Conservation (phyloP, 2,113 vertebrate genomes). For the Fulmarus glacialis region DNA sequence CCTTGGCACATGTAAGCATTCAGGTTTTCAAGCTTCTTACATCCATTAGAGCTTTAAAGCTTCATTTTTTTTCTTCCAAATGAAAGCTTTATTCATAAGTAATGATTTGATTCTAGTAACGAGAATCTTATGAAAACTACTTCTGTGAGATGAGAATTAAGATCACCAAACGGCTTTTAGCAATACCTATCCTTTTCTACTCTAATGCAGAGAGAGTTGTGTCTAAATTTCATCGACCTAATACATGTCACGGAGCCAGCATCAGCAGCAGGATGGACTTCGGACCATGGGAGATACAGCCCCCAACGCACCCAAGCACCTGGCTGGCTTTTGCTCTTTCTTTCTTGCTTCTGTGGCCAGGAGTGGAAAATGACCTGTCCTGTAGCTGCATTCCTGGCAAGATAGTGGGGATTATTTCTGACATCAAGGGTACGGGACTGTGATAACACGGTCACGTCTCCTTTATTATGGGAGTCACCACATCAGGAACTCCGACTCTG, state of each 20-base stretch:
- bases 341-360: not conserved
- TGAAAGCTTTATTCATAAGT: not conserved
- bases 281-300: accelerated
- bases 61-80: not conserved
- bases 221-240: not conserved
- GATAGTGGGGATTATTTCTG: not conserved
- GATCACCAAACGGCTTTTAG: not conserved
- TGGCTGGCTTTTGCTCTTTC: not conserved
- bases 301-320: not conserved
- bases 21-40: not conserved
- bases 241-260: not conserved
- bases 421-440: not conserved
- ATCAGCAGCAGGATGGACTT: accelerated
- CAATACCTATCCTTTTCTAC: not conserved
- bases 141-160: not conserved
- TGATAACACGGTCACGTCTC: accelerated
- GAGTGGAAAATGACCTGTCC: not conserved
- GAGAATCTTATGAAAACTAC: not conserved
- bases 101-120: not conserved
- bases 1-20: not conserved
- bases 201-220: not conserved
- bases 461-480: not conserved
- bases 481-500: not conserved
- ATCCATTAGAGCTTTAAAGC: not conserved
- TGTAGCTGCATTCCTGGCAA: not conserved